Conservation (phyloP, 2,888 invertebrate genomes). For the Aspidiotus rigidus region DNA sequence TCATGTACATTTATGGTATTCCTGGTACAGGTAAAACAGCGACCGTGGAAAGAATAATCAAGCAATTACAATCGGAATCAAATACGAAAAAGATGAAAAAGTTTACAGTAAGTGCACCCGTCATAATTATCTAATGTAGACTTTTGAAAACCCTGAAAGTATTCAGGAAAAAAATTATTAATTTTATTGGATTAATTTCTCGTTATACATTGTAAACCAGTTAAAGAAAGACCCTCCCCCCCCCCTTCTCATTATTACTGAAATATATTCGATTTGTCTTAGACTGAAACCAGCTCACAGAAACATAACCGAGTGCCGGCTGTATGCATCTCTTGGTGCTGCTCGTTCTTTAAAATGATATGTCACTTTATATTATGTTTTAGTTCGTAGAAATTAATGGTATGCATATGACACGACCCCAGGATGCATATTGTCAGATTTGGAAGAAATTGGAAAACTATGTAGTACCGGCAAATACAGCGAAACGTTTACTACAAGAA, state of each 20-base stretch:
- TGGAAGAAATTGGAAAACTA: conserved; percentile 50
- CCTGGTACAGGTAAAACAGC: conserved; percentile 97
- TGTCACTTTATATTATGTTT: not conserved
- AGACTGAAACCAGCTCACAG: too few species aligned
- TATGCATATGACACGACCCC: conserved; percentile 83
- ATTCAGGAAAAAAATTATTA: too few species aligned
- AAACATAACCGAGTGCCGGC: too few species aligned
- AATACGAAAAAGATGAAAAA: conserved; percentile 1
- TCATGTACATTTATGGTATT: conserved; percentile 92
- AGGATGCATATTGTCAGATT: conserved; percentile 70
- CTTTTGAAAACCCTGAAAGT: not conserved
- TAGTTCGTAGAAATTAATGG: conserved; percentile 76
- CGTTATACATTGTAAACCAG: too few species aligned
- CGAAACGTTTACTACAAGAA: conserved; percentile 48
- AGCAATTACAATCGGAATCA: conserved; percentile 53
- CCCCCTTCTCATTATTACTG: too few species aligned
- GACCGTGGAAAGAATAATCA: conserved; percentile 80
- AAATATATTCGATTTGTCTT: too few species aligned
- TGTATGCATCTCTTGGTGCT: too few species aligned
- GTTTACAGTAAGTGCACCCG: conserved; percentile 14
- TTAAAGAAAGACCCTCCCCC: too few species aligned
- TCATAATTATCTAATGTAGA: not conserved
- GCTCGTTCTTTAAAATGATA: too few species aligned
- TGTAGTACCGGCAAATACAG: conserved; percentile 73
- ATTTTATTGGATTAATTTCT: too few species aligned